Evolutionary conservation across 1,140 invertebrate genomes (phyloP).

Genomic region (Eupeodes corollae): DNA sequence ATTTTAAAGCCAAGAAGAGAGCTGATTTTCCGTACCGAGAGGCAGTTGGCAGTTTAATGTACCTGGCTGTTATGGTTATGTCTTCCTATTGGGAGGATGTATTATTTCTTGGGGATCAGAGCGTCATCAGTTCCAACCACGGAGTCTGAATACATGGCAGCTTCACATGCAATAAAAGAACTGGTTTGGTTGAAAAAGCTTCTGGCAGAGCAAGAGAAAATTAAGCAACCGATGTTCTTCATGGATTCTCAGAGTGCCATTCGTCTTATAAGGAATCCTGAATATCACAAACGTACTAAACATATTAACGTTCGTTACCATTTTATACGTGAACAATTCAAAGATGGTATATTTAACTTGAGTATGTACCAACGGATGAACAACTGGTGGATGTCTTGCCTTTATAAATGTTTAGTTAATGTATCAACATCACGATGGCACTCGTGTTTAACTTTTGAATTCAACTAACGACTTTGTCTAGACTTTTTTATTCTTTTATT

Average conservation of each 20-base stretch:
- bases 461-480: no score
- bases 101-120: constrained; percentile 21
- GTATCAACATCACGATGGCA: no score
- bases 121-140: constrained; percentile 33
- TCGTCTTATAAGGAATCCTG: constrained; percentile 8
- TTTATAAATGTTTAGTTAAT: no score
- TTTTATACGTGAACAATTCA: no score
- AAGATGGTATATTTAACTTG: constrained; percentile 8
- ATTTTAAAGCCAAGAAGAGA: neutral
- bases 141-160: constrained; percentile 17
- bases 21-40: constrained; percentile 6
- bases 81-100: constrained; percentile 26
- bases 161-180: constrained; percentile 19
- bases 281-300: constrained; percentile 8
- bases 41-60: neutral
- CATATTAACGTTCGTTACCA: constrained; percentile 16
- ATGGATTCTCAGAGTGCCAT: no score
- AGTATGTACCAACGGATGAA: constrained; percentile 9
- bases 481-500: no score
- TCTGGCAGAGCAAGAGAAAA: constrained; percentile 11
- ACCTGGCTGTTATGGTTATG: constrained; percentile 20
- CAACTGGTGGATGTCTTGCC: constrained; percentile 19
- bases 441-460: no score
- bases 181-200: neutral
- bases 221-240: no score